Conservation (phyloP, 2,797 vertebrate genomes). For the Dipus sagitta region DNA sequence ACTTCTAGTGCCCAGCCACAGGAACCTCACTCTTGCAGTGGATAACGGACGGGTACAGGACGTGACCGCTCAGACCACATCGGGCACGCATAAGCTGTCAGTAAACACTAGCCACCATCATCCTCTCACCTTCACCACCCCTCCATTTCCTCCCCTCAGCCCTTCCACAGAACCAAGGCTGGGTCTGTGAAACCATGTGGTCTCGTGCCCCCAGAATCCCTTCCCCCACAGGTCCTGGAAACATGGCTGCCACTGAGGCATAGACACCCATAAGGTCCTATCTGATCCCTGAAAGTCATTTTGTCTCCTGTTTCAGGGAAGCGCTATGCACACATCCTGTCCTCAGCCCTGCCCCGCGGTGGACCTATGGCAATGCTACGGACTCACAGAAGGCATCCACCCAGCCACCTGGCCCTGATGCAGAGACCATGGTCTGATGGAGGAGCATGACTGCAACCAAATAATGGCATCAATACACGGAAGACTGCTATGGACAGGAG, state of each 20-base stretch:
- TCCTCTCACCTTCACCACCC: not conserved
- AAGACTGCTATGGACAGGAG: fast-evolving
- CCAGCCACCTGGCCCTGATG: not conserved
- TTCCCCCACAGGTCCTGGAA: not conserved
- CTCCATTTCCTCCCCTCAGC: fast-evolving
- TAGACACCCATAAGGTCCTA: fast-evolving
- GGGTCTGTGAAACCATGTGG: not conserved
- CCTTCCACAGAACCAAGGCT: not conserved
- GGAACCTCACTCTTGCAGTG: too few relatives aligned
- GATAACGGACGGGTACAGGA: too few relatives aligned
- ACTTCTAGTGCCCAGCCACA: not conserved
- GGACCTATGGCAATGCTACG: not conserved
- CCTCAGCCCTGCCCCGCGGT: not conserved
- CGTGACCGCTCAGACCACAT: not conserved
- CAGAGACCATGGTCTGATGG: not conserved
- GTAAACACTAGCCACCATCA: not conserved
- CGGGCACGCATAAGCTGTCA: not conserved
- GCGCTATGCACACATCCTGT: not conserved
- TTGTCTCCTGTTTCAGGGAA: not conserved
- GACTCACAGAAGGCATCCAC: not conserved
- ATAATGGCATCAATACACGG: not conserved
- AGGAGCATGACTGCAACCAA: not conserved
- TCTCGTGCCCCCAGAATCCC: not conserved
- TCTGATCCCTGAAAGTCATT: not conserved
- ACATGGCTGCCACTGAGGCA: not conserved